Evolutionary conservation across 2,797 vertebrate genomes (phyloP).

Genomic region (Rhabdomys pumilio): DNA sequence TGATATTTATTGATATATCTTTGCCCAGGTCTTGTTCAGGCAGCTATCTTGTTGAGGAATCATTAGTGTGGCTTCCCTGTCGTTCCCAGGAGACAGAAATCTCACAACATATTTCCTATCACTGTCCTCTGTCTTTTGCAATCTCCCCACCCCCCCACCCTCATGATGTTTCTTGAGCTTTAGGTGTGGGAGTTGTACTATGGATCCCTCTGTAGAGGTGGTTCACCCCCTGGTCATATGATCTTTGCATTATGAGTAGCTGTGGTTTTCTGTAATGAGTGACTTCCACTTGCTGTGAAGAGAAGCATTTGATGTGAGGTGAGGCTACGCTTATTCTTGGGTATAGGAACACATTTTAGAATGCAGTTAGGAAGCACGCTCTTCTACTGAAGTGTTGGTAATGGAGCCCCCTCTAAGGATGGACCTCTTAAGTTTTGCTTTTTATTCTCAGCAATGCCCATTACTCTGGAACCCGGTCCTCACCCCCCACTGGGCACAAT

Average conservation of each 20-base stretch:
- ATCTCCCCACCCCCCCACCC: fast-evolving
- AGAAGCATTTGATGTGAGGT: neutral
- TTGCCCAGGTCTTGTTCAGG: neutral
- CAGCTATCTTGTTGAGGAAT: neutral
- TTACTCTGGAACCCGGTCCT: neutral
- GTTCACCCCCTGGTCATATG: neutral
- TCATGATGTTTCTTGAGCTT: neutral
- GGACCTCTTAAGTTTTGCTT: neutral
- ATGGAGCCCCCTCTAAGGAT: neutral
- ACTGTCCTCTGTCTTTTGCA: neutral
- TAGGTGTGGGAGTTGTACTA: neutral
- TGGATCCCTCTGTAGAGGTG: too few species aligned
- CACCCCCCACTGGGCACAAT: neutral
- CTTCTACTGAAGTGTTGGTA: too few species aligned
- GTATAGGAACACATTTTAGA: neutral
- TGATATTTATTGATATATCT: neutral
- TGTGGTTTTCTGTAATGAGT: neutral
- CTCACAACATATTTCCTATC: too few species aligned
- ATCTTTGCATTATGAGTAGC: neutral
- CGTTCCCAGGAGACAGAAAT: neutral
- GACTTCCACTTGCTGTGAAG: neutral
- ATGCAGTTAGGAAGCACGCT: neutral
- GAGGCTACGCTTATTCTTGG: neutral
- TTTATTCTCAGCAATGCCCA: neutral
- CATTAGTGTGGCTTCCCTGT: neutral